Evolutionary conservation across 2,888 invertebrate species (phyloP), one percentile per base, ranked within the genome.

Genomic region (Leptinotarsa peninsularis): DNA sequence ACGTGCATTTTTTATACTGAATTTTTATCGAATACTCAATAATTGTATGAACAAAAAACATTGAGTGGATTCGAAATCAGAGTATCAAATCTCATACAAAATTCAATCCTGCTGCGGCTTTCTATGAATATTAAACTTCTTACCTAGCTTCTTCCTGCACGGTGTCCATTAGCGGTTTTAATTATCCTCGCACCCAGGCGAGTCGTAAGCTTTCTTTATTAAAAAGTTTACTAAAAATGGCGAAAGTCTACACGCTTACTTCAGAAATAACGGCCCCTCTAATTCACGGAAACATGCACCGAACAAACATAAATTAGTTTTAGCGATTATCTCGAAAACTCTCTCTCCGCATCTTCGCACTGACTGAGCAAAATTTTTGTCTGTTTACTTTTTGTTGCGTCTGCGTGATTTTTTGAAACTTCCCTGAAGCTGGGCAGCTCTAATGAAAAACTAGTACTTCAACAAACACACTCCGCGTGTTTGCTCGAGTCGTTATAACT

Each of bases 81-180:
- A n/a, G 33, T 33, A 15, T 43, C 4, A 33, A 15, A n/a, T 63
- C 17, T 63, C n/a, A 63, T 43, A 3, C 2, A 43, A 43, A 1
- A 63, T 43, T 56, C 54, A 23, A 23, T 27, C 4, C 74, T 70
- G 56, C 66, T 72, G 77, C 67, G 69, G 69, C 54, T 74, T 76
- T 69, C 79, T 81, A 81, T 81, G 78, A 80, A 74, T 76, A 78
- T 81, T 81, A 81, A 78, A 80, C 73, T 60, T 72, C 83, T 82
- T 83, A 85, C 85, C 84, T 84, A 80, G 81, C 85, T 83, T 86
- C 86, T 81, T 86, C 87, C 71, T 84, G 82, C 80, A 86, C 84
- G 71, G 84, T 85, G 84, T 87, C 86, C 86, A 86, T 87, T 85
- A 84, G 83, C 82, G 67, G 78, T 82, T 82, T 84, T 85, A 86